Evolutionary conservation across 1,140 invertebrate genomes (phyloP), one percentile per base, ranked within the genome.

Genomic region (Drosophila sulfurigaster): DNA sequence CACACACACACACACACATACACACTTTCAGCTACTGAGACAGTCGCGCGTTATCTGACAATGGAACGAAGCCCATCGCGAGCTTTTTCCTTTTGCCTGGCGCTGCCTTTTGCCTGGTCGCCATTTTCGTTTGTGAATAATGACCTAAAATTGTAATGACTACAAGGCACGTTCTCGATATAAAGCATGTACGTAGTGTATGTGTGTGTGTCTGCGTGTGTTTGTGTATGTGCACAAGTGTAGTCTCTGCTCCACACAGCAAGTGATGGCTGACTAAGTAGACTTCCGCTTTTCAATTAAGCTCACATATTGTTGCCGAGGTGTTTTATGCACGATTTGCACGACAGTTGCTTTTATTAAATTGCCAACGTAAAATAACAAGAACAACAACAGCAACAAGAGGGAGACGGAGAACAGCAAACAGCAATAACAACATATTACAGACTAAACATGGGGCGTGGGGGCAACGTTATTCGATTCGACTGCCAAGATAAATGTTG

Each of bases 211-310:
- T 66, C 60, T 62, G 20, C 15, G 7, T 15, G 16, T 32, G 20
- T 32, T 10, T 38, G 20, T 15, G n/a, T 32, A 11, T 54, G 35
- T 45, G 15, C 45, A 25, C 11, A 5, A 67, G 11, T 43, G 41
- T 43, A 3, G 11, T 43, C 41, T 43, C 10, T 11, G 5, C 16
- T 59, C 35, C 30, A 25, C 20, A 25, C 20, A 25, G 30, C 51
- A 38, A 58, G 49, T 71, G 81, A 83, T 64, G 77, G 54, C 78
- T 71, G 76, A 73, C 83, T 88, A 87, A 88, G 82, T 80, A 82
- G 85, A 81, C 83, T 88, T 88, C 85, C 83, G 83, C 72, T 89
- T 88, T 83, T 87, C 82, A 86, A 86, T 86, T 86, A 86, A 86
- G 79, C 66, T 72, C 78, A 88, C 83, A 88, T 88, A 82, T 87